phyloP scores from a whole-genome alignment of 1,140 invertebrate genomes.

The Drosophila novamexicana region DNA sequence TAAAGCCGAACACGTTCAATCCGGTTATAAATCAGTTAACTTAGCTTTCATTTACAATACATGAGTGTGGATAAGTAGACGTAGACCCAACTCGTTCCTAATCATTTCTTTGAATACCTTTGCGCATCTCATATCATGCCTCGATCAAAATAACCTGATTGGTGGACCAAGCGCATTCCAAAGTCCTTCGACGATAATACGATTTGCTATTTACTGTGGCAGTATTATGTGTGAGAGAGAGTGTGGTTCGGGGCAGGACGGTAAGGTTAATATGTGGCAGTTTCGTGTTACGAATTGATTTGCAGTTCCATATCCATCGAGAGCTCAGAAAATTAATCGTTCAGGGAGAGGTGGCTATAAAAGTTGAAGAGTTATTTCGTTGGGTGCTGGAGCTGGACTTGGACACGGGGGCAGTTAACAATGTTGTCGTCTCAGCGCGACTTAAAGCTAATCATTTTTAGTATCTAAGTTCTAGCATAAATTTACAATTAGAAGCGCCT shows the following conservation, averaged over 20 bases:
- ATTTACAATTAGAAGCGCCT: constrained; percentile 77
- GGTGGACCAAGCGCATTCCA: constrained; percentile 8
- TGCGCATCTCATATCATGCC: constrained; percentile 9
- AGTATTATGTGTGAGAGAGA: constrained; percentile 41
- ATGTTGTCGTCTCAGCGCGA: constrained; percentile 48
- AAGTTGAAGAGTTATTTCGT: constrained; percentile 29
- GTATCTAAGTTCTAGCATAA: constrained; percentile 71
- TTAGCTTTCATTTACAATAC: constrained; percentile 69
- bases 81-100: constrained; percentile 23
- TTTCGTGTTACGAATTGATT: constrained; percentile 54
- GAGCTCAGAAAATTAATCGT: constrained; percentile 37
- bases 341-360: constrained; percentile 1
- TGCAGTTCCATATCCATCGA: constrained; percentile 49
- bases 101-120: constrained; percentile 2
- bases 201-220: constrained; percentile 50
- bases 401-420: constrained; percentile 47
- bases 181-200: constrained; percentile 39
- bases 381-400: constrained; percentile 24
- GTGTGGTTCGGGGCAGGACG: constrained; percentile 28
- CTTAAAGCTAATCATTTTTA: constrained; percentile 76
- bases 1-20: constrained; percentile 50
- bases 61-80: constrained; percentile 39
- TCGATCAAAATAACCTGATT: constrained; percentile 21
- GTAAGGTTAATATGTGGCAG: constrained; percentile 63
- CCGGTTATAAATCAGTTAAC: constrained; percentile 62